Base-by-base conservation (phyloP, 2,797 vertebrate species). In the Hapalemur alaotrensis region DNA sequence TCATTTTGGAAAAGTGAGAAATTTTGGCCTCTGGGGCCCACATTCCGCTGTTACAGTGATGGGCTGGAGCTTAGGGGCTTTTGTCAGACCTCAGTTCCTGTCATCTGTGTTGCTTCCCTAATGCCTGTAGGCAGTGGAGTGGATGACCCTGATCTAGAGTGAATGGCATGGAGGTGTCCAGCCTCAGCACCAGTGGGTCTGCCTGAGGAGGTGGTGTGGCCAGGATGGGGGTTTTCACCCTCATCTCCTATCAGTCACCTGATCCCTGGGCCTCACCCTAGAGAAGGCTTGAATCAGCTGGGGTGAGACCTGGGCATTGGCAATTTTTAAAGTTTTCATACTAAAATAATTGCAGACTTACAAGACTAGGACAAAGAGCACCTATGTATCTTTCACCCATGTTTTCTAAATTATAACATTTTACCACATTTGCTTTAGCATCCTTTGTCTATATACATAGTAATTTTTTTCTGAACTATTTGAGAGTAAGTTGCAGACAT, bases 391-490 rank as follows among this genome's bases (percentile, higher is more conserved):
- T 78, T 93, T 82, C 30, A 82, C 23, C 7, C 48, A 1, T 65
- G 10, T 57, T 88, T 54, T 54, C 46, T 70, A 93, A 57, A 91
- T 83, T 63, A 35, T 84, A 73, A 41, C 72, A 46, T 59, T 90
- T 93, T 70, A 78, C 30, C 30, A 28, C 11, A 22, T 97, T 78
- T 89, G 78, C 61, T 83, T 67, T 95, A 69, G 80, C 57, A 69
- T 83, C 54, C 54, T 92, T 61, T 48, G 8, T 43, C 30, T 76
- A 9, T 52, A n/a, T 54, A 18, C 22, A 5, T 65, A 65, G 22
- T 65, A 65, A 80, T 50, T 81, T 88, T 92, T 76, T 63, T 70
- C 52, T 25, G 63, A 89, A 72, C n/a, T 41, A 12, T 69, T 48
- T 76, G 46, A 92, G 70, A 65, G 13, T 81, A 54, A 63, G 48